Conservation (phyloP, 2,113 vertebrate genomes). For the Cynopterus brachyotis region DNA sequence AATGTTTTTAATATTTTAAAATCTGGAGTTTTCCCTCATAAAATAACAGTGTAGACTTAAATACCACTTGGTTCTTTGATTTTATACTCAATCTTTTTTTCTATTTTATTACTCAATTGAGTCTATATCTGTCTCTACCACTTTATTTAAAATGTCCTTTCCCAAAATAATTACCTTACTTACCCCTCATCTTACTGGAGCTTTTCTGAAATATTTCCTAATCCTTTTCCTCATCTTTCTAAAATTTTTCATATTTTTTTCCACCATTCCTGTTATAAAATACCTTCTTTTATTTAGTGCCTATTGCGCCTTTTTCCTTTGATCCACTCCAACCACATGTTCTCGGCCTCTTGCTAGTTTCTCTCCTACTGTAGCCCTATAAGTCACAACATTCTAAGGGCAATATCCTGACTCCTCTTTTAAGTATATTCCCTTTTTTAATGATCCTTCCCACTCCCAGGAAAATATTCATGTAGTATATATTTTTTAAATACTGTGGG, state of each 20-base stretch:
- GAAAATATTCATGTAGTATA: not conserved
- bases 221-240: not conserved
- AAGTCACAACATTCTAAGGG: not conserved
- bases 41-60: not conserved
- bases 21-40: not conserved
- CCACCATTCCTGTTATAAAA: not conserved
- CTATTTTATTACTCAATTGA: not conserved
- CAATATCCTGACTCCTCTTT: not conserved
- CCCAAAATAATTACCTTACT: not conserved
- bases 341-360: not conserved
- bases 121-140: not conserved
- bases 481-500: not conserved
- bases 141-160: not conserved
- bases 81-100: not conserved
- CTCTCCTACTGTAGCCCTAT: not conserved
- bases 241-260: not conserved
- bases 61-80: not conserved
- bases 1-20: not conserved
- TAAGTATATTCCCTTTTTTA: not conserved
- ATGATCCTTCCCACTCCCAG: not conserved
- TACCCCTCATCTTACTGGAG: not conserved
- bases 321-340: not conserved
- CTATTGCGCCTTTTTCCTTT: not conserved
- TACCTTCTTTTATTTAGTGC: not conserved
- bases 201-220: not conserved